Percentiles rank a stretch among this genome's conserved stretches.
Evolutionary conservation across 2,888 invertebrate genomes (phyloP).

Genomic region (Acanthacorydalis orientalis): DNA sequence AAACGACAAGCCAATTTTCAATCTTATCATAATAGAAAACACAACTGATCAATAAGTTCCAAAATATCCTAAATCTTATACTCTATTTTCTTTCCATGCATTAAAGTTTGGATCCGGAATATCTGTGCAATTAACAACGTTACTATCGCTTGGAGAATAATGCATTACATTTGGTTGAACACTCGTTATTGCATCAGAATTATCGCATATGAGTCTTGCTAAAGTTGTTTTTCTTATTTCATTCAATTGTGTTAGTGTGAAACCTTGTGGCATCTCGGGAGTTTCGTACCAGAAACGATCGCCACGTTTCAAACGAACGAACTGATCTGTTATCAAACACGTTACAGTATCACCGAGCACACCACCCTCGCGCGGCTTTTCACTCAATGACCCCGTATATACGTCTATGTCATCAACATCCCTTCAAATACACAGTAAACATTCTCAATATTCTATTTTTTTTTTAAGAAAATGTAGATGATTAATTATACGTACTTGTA

Average conservation of each 20-base stretch:
- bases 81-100: not conserved
- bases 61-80: too few relatives aligned
- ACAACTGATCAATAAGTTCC: too few relatives aligned
- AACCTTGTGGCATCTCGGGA: conserved; percentile 40
- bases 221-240: conserved; percentile 65
- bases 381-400: conserved; percentile 76
- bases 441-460: not conserved
- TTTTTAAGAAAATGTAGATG: not conserved
- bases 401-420: conserved; percentile 72
- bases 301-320: conserved; percentile 58
- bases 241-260: conserved; percentile 56
- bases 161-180: conserved; percentile 53
- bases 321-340: conserved; percentile 75
- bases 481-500: conserved; percentile 36
- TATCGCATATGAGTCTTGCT: conserved; percentile 60
- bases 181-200: conserved; percentile 44
- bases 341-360: conserved; percentile 73
- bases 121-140: not conserved
- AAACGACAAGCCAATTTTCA: too few relatives aligned
- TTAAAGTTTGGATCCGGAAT: not conserved
- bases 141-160: not conserved
- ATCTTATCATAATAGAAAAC: too few relatives aligned
- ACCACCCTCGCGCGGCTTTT: conserved; percentile 49
- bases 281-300: conserved; percentile 87
- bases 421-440: conserved; percentile 19